Evolutionary conservation across 2,888 invertebrate species (phyloP), one percentile per base, ranked within the genome.

Genomic region (Megalurothrips usitatus): DNA sequence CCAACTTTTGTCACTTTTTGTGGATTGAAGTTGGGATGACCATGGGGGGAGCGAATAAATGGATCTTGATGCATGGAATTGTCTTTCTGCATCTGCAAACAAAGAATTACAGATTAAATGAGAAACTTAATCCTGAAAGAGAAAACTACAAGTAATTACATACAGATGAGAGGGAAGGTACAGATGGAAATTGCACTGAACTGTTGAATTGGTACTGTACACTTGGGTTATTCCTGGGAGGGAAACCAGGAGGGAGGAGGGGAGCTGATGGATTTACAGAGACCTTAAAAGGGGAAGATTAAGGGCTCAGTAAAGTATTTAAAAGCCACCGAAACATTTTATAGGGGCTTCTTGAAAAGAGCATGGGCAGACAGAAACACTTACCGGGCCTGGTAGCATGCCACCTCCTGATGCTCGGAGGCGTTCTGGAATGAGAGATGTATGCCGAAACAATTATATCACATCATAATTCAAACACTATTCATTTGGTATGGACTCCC

Each of bases 21-120:
- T 17, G 98, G 98, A 84, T 94, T 94, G 88, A 97, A 98, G 82
- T 94, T 94, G 68, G 97, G 94, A 89, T 97, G 96, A 78, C 96
- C 96, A 90, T 96, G 96, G 83, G 94, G 92, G 80, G 95, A 94
- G 83, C 94, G 92, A 79, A 95, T 90, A 88, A 98, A 98, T 28
- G 97, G 97, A 87, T 93, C 96, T 84, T 94, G 92, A 86, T 91
- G 91, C 85, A 92, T 91, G 84, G 84, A 84, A 0, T 87, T 83
- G 84, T 91, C 91, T 87, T 91, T 91, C 90, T 91, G 85, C 63
- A 88, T 87, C 82, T 79, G 79, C 26, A 82, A 80, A 81, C 82
- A 43, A 6, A 43, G 34, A 43, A 43, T 43, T 43, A 43, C 34
- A 43, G 3, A 43, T 43, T 43, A 43, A 43, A 43, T 43, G 34